Percentiles rank a stretch among this genome's conserved stretches.
These are phyloP conservation scores for Mormyrops attenuatus DNA, from an alignment of 2,797 vertebrate species.

Conservation along the genomic window DNA sequence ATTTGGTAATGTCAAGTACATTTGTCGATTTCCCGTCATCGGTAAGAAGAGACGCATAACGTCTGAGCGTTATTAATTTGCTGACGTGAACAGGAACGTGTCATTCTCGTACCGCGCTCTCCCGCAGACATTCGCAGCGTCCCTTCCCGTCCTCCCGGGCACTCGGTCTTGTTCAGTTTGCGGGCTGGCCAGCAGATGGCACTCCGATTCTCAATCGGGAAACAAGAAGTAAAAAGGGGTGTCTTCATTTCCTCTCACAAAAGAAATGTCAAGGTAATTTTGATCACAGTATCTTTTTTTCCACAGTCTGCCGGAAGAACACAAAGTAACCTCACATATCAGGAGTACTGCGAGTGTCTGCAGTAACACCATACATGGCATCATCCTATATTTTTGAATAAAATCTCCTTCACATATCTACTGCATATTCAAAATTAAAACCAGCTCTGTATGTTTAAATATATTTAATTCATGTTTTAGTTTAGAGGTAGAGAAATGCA, in stretches of 20 bases:
- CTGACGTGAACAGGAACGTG: background rate
- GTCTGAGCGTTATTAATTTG: background rate
- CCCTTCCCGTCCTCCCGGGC: background rate
- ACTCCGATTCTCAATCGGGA: background rate
- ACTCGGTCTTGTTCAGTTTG: background rate
- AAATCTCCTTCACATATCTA: background rate
- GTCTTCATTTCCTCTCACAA: constrained; percentile 3
- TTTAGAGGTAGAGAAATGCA: background rate
- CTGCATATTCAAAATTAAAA: background rate
- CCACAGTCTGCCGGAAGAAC: background rate
- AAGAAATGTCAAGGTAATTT: constrained; percentile 9
- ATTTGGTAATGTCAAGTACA: background rate
- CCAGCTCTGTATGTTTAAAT: background rate
- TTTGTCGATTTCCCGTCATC: background rate
- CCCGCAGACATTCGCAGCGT: background rate
- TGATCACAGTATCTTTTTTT: background rate
- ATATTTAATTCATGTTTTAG: background rate
- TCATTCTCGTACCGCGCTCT: background rate
- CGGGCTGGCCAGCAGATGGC: background rate
- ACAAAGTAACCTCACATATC: background rate
- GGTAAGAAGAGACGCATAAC: background rate
- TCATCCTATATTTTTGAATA: background rate
- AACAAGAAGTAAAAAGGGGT: background rate
- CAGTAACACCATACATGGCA: background rate
- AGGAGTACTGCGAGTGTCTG: background rate